Base-by-base conservation (phyloP, 2,797 vertebrate genomes). In the Galago senegalensis region DNA sequence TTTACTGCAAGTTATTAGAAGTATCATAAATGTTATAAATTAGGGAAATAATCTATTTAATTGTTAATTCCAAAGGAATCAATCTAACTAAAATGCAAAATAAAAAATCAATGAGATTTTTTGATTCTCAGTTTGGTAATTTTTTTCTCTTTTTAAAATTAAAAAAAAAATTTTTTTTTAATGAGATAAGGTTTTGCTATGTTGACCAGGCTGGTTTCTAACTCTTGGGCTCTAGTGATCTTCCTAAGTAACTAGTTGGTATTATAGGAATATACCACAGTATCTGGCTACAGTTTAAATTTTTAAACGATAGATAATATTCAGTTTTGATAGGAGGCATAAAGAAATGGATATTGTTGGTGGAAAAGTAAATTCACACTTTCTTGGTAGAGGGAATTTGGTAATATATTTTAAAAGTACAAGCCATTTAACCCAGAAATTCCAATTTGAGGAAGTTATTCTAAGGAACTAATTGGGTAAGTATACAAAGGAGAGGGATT, bases 401-500 rank as follows among this genome's bases (percentile, higher is more conserved):
- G 17, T 69, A 53, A 65, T 53, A 20, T 86, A 11, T 86, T 91
- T 75, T 67, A 31, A 80, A 77, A 75, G 46, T 53, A 72, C 27
- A 91, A 73, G 31, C 20, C 63, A 56, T 10, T 89, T 89, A 56
- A 63, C 60, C 43, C 37, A 60, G 43, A 90, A 79, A 72, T 87
- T 60, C 20, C 25, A 81, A 34, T 86, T 94, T 65, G 77, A 77
- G 53, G 43, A 76, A 70, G 46, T 87, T 29, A 75, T 86, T 93
- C 43, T 40, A 53, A 82, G n/a, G 25, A 87, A 65, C 58, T 40
- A 84, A 72, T 29, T 21, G 85, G 25, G 7, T 53, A 43, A 46
- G 11, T 60, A 13, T 14, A 95, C 53, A 95, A 34, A 87, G 87
- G 31, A 80, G 67, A 82, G 40, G 6, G 65, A 56, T 77, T 80